Conservation (phyloP, 2,797 vertebrate species). For the Cirrhinus mrigala region DNA sequence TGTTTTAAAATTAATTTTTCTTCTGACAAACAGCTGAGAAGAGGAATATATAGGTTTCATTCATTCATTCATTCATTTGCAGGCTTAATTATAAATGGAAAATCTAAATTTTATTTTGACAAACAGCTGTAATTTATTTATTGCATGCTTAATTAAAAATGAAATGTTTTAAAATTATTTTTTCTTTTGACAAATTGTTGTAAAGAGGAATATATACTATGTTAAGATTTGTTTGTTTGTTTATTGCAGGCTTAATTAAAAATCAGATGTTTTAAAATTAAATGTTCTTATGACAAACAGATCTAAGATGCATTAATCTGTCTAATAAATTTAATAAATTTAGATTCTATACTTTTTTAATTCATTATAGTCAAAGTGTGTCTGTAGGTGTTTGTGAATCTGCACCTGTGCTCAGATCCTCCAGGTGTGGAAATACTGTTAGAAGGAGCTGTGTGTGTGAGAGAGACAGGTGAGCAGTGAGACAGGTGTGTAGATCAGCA, state of each 20-base stretch:
- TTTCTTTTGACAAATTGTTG: no score
- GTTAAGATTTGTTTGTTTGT: no score
- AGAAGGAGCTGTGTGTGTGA: background rate
- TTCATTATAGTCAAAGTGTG: background rate
- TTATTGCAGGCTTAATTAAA: background rate
- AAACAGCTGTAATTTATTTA: background rate
- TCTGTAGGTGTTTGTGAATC: background rate
- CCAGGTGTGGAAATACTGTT: conserved; percentile 30
- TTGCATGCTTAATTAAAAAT: background rate
- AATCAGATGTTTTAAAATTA: background rate
- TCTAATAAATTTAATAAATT: no score
- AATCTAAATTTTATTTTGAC: no score
- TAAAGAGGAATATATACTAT: no score
- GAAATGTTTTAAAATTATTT: background rate
- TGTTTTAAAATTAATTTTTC: no score
- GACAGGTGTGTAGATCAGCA: background rate
- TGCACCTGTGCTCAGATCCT: conserved; percentile 8
- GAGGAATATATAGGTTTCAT: background rate
- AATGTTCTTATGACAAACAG: background rate
- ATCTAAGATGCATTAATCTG: background rate
- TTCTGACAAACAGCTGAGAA: background rate
- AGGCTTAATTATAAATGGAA: no score
- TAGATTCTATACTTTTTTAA: background rate
- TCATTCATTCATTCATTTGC: no score
- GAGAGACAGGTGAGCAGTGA: background rate